These are phyloP conservation scores for Ophioninae sp. DNA, from an alignment of 2,888 invertebrate species.

Conservation along the genomic window DNA sequence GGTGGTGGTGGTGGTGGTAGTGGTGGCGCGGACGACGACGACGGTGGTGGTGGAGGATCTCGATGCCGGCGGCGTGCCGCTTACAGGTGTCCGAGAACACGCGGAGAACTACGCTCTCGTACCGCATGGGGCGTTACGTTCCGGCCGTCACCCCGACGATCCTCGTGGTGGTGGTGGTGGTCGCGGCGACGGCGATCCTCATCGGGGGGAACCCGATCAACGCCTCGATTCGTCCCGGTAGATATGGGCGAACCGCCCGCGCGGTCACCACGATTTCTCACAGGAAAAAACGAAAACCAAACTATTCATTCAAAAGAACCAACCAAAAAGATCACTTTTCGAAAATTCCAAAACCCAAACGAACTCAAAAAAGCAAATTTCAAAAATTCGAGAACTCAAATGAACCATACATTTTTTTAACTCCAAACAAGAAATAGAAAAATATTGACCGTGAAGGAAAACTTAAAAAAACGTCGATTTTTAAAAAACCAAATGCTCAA, in stretches of 20 bases:
- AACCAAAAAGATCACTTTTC: neutral
- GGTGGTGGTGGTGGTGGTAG: constrained; percentile 34
- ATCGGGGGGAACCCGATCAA: constrained; percentile 63
- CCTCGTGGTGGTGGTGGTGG: constrained; percentile 55
- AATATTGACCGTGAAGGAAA: no score
- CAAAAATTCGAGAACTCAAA: no score
- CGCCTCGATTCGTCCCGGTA: constrained; percentile 69
- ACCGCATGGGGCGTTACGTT: constrained; percentile 43
- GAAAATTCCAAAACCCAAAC: neutral
- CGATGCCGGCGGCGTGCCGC: constrained; percentile 72
- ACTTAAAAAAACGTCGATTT: no score
- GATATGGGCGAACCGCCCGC: constrained; percentile 69
- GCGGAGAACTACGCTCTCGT: constrained; percentile 55
- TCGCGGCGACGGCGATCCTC: constrained; percentile 64
- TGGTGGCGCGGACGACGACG: neutral
- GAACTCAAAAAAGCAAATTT: neutral
- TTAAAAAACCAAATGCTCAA: neutral
- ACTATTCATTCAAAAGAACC: neutral
- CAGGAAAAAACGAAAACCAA: constrained; percentile 58
- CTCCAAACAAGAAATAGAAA: no score
- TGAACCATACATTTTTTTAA: no score
- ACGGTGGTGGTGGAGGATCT: constrained; percentile 36
- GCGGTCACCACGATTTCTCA: constrained; percentile 54
- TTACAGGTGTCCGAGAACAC: constrained; percentile 78
- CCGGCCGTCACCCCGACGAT: constrained; percentile 47